Evolutionary conservation across 2,888 invertebrate species (phyloP).

Genomic region (Cataglyphis cursor): DNA sequence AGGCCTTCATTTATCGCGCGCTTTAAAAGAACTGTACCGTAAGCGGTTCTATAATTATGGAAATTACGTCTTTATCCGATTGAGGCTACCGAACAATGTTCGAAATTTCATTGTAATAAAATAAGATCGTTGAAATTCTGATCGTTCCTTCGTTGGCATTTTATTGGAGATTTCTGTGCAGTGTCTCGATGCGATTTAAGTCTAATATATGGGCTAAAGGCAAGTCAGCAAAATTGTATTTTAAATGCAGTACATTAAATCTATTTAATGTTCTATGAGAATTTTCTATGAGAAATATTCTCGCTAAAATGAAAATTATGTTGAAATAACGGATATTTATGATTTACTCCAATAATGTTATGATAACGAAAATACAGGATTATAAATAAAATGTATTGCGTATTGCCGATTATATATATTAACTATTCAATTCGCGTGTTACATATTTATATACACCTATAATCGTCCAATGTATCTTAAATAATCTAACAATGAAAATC

Average conservation of each 20-base stretch:
- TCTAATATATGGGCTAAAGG: conserved; percentile 14
- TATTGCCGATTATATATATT: conserved; percentile 1
- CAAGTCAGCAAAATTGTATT: not conserved
- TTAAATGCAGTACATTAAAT: conserved; percentile 3
- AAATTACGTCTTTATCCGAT: conserved; percentile 80
- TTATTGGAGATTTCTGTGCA: conserved; percentile 40
- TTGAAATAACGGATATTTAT: not conserved
- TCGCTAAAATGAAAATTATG: not conserved
- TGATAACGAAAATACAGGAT: not conserved
- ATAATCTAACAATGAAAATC: conserved; percentile 1
- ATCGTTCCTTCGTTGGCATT: conserved; percentile 34
- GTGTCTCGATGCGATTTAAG: conserved; percentile 24
- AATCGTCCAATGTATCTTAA: conserved; percentile 23
- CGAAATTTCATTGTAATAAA: conserved; percentile 26
- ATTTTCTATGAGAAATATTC: not conserved
- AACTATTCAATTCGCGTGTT: conserved; percentile 16
- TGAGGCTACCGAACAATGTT: not conserved
- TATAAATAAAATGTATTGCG: not conserved
- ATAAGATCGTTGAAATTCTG: conserved; percentile 45
- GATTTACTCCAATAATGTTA: not conserved
- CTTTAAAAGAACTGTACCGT: conserved; percentile 73
- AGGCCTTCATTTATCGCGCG: conserved; percentile 62
- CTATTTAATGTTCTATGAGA: conserved; percentile 3
- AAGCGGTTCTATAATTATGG: conserved; percentile 80
- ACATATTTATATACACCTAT: not conserved